Evolutionary conservation across 2,113 vertebrate genomes (phyloP).

Genomic region (Lucifuga dentata): DNA sequence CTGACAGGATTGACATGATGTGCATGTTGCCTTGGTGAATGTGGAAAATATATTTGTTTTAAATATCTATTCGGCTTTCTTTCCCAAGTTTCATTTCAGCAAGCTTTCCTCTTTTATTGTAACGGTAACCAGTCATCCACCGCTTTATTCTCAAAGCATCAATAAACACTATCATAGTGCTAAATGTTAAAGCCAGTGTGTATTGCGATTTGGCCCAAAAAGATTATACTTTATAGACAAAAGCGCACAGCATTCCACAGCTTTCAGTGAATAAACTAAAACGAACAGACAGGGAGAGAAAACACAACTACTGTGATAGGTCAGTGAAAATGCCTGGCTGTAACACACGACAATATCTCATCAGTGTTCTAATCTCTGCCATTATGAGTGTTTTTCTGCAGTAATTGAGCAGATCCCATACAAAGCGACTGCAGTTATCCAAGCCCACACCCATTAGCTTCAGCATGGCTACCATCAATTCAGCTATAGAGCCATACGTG

Average conservation of each 20-base stretch:
- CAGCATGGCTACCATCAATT: conserved; percentile 17
- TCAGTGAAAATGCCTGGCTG: conserved; percentile 13
- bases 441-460: conserved; percentile 28
- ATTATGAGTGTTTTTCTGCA: conserved; percentile 34
- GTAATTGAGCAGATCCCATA: conserved; percentile 40
- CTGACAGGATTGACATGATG: neutral
- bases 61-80: no score
- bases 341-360: neutral
- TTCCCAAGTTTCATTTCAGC: no score
- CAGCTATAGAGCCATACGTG: conserved; percentile 12
- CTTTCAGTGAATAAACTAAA: neutral
- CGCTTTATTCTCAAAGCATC: neutral
- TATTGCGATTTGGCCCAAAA: no score
- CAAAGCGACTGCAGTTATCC: conserved; percentile 20
- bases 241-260: conserved; percentile 2
- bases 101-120: no score
- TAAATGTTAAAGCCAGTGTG: neutral
- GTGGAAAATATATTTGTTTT: no score
- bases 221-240: neutral
- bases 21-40: no score
- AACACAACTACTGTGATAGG: conserved; percentile 17
- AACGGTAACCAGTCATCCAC: no score
- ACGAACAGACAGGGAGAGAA: conserved; percentile 4
- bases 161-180: neutral
- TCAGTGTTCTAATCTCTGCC: conserved; percentile 31